These are phyloP conservation scores for Drosophila cognata DNA, from an alignment of 2,888 invertebrate species.

Conservation along the genomic window DNA sequence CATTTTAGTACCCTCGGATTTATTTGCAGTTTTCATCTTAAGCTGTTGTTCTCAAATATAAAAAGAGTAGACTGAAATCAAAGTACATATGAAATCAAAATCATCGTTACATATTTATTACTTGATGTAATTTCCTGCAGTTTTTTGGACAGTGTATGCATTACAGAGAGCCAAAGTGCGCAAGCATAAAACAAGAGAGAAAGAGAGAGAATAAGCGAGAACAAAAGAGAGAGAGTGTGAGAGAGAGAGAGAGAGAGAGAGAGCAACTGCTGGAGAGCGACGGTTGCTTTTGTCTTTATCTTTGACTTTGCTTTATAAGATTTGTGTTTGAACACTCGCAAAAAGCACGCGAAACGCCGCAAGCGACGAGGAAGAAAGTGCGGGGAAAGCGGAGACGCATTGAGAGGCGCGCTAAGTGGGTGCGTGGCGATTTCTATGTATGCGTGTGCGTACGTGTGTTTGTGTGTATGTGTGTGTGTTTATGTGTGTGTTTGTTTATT, in stretches of 20 bases:
- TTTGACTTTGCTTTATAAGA: conserved; percentile 50
- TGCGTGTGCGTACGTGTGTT: background rate
- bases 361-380: background rate
- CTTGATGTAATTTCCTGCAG: background rate
- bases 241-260: conserved; percentile 4
- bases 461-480: conserved; percentile 11
- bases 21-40: background rate
- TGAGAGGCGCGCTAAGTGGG: conserved; percentile 48
- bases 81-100: background rate
- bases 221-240: background rate
- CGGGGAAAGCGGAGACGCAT: conserved; percentile 3
- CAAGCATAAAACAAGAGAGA: conserved; percentile 10
- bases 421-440: conserved; percentile 36
- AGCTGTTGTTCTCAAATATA: background rate
- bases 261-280: conserved; percentile 31
- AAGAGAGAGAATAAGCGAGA: conserved; percentile 1
- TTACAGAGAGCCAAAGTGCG: conserved; percentile 34
- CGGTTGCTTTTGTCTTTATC: conserved; percentile 27
- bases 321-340: conserved; percentile 68
- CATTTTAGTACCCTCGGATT: background rate
- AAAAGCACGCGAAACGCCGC: conserved; percentile 52
- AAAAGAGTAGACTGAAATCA: background rate
- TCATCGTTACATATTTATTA: background rate
- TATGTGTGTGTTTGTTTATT: conserved; percentile 53
- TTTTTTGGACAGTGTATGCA: conserved; percentile 37